Conservation (phyloP, 2,113 vertebrate genomes). For the Steatornis caripensis region DNA sequence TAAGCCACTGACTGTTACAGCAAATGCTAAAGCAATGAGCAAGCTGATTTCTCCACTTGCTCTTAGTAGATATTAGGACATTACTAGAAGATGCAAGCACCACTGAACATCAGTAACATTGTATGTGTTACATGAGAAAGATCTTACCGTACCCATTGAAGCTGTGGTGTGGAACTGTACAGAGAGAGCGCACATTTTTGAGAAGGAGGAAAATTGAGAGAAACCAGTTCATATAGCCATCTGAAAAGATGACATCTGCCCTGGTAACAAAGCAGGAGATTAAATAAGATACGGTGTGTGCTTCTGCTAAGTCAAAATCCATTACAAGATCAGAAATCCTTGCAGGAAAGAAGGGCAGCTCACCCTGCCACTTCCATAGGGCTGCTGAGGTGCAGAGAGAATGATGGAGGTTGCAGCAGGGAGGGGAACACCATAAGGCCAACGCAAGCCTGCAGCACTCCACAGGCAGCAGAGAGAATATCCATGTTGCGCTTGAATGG, state of each 20-base stretch:
- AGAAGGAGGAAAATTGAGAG: not conserved
- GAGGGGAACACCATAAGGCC: not conserved
- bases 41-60: not conserved
- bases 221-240: not conserved
- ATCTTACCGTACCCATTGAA: not conserved
- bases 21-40: not conserved
- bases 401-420: not conserved
- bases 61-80: not conserved
- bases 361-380: accelerated
- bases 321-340: not conserved
- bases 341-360: not conserved
- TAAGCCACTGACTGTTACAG: not conserved
- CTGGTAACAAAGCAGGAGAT: not conserved
- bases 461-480: not conserved
- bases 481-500: not conserved
- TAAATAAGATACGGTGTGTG: not conserved
- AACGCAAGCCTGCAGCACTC: not conserved
- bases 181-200: not conserved
- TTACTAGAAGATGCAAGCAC: not conserved
- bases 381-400: not conserved
- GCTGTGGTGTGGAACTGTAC: not conserved
- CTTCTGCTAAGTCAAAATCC: not conserved
- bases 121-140: not conserved
- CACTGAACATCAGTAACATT: not conserved
- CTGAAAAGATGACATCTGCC: not conserved